phyloP scores from a whole-genome alignment of 1,140 invertebrate genomes.

The Euwallacea similis region DNA sequence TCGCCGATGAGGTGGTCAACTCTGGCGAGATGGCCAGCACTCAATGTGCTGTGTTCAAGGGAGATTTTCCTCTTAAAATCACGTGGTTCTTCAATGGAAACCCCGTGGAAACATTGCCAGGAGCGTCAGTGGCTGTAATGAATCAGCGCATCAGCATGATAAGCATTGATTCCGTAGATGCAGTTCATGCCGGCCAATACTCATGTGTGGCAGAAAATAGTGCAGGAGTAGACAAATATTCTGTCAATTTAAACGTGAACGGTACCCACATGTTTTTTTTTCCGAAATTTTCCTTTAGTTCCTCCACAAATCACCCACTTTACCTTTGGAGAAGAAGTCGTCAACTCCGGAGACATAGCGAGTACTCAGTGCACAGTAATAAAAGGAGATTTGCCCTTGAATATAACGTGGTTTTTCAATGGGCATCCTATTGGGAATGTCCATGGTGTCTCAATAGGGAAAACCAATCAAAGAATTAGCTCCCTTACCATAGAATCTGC shows the following conservation, averaged over 20 bases:
- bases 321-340: conserved; percentile 68
- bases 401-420: conserved; percentile 57
- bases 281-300: conserved; percentile 54
- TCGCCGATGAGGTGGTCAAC: conserved; percentile 64
- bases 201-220: conserved; percentile 67
- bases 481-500: conserved; percentile 62
- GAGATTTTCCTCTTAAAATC: conserved; percentile 73
- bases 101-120: conserved; percentile 48
- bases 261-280: conserved; percentile 27
- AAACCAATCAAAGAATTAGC: conserved; percentile 59
- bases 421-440: conserved; percentile 25
- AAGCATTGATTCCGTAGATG: conserved; percentile 61
- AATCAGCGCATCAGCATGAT: conserved; percentile 62
- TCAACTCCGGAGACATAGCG: conserved; percentile 68
- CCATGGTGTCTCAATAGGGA: conserved; percentile 49
- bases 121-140: conserved; percentile 53
- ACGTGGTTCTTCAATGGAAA: conserved; percentile 59
- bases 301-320: conserved; percentile 73
- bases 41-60: conserved; percentile 73
- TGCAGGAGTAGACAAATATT: conserved; percentile 58
- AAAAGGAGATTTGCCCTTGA: conserved; percentile 70
- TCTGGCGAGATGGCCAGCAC: conserved; percentile 71
- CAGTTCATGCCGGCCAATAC: conserved; percentile 64
- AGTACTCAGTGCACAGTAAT: conserved; percentile 65
- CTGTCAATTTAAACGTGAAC: conserved; percentile 36